Evolutionary conservation across 2,888 invertebrate species (phyloP).

Genomic region (Carpatolechia fugitivella): DNA sequence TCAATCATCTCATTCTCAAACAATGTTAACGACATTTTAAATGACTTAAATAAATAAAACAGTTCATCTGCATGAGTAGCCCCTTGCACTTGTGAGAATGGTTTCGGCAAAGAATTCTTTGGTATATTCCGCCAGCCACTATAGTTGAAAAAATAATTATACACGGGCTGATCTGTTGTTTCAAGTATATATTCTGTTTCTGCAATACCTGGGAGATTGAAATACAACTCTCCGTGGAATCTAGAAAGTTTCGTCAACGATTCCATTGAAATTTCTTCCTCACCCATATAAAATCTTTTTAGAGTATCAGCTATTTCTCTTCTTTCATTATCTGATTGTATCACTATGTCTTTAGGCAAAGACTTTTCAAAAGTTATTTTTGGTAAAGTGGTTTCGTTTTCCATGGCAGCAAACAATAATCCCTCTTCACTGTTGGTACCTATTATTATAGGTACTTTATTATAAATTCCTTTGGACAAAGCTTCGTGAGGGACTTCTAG

Average conservation of each 20-base stretch:
- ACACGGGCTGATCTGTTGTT: slow-evolving; percentile 44
- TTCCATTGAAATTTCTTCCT: slow-evolving; percentile 42
- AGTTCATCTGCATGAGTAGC: slow-evolving; percentile 61
- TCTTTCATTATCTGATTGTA: slow-evolving; percentile 37
- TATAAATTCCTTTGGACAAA: slow-evolving; percentile 44
- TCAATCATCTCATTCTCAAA: slow-evolving; percentile 54
- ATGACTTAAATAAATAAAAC: slow-evolving; percentile 53
- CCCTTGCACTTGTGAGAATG: slow-evolving; percentile 33
- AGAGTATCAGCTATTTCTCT: slow-evolving; percentile 40
- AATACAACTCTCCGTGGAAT: slow-evolving; percentile 45
- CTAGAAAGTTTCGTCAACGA: slow-evolving; percentile 47
- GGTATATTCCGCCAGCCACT: slow-evolving; percentile 45
- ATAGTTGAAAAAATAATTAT: slow-evolving; percentile 53
- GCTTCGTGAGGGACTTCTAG: slow-evolving; percentile 49
- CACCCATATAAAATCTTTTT: slow-evolving; percentile 55
- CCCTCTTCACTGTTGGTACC: slow-evolving; percentile 57
- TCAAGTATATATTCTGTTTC: slow-evolving; percentile 49
- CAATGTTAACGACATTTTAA: slow-evolving; percentile 34
- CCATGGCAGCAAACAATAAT: slow-evolving; percentile 43
- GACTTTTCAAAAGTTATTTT: slow-evolving; percentile 45
- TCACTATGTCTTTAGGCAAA: slow-evolving; percentile 53
- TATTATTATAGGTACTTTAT: slow-evolving; percentile 59
- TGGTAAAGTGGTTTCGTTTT: slow-evolving; percentile 46
- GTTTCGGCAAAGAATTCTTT: slow-evolving; percentile 32
- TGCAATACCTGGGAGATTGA: slow-evolving; percentile 43